Evolutionary conservation across 1,140 invertebrate species (phyloP).

Genomic region (Rhagoletis pomonella): DNA sequence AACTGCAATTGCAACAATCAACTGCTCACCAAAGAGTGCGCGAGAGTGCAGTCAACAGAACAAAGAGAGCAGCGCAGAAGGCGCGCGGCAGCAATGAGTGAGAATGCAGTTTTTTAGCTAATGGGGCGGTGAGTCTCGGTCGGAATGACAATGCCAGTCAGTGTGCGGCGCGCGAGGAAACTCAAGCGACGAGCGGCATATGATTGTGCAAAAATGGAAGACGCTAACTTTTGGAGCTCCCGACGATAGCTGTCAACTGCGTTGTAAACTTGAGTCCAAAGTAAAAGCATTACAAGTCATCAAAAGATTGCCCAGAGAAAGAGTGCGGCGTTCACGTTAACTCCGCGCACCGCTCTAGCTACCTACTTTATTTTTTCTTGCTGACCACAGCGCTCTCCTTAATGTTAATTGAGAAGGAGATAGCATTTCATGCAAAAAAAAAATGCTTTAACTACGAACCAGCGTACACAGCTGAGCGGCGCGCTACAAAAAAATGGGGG

Average conservation of each 20-base stretch:
- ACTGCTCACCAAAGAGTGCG: slow-evolving; percentile 22
- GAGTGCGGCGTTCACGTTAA: no score
- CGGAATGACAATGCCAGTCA: background rate
- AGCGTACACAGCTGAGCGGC: background rate
- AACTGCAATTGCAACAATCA: background rate
- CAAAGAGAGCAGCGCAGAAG: background rate
- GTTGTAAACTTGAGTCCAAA: no score
- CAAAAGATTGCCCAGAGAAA: no score
- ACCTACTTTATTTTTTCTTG: background rate
- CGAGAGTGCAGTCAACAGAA: background rate
- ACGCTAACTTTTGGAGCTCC: background rate
- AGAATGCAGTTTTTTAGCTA: slow-evolving; percentile 18
- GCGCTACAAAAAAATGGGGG: background rate
- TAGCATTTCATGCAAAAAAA: background rate
- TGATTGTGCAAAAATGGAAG: background rate
- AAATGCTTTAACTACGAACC: background rate
- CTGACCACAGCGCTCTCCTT: background rate
- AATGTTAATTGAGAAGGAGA: background rate
- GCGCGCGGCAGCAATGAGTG: background rate
- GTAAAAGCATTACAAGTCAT: no score
- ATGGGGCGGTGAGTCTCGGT: background rate
- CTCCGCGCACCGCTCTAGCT: no score
- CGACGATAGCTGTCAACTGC: no score
- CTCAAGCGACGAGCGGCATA: no score
- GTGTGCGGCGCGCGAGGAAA: background rate